Evolutionary conservation across 2,797 vertebrate species (phyloP), one percentile per base, ranked within the genome.

Genomic region (Dipus sagitta): DNA sequence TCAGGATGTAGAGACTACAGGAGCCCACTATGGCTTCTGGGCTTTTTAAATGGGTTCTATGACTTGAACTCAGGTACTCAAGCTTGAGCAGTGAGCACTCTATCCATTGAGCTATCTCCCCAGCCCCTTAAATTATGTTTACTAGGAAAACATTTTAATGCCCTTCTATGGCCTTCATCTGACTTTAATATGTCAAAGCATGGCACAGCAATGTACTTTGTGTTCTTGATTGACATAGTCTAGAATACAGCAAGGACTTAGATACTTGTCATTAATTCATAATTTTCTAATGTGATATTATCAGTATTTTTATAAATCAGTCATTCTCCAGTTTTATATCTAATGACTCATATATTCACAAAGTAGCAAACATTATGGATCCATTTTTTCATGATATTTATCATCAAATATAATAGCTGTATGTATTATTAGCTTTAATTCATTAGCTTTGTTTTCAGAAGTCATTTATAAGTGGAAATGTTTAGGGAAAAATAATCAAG

Each of bases 301-400:
- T 34, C 26, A 58, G 26, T 68, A 86, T 86, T 89, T 94, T 93
- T 38, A 86, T 79, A 90, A 88, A 75, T 11, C 38, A 17, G 14
- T 32, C 42, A 81, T 88, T 92, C 32, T 88, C 38, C 5, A 72
- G 21, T 1, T 91, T 26, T 76, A 87, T 54, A 72, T 20, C 23
- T 30, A 70, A 71, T 92, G 64, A 17, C 28, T 86, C 15, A 75
- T 24, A 15, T 1, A 23, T 15, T 88, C 24, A 58, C 24, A 80
- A 84, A 76, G 12, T 14, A 81, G 9, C 20, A 78, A 67, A 74
- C 10, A 38, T 80, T 21, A 30, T 26, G 42, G 71, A 65, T 32
- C 32, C 42, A 70, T n/a, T 64, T 94, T 77, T 89, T 76, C 34
- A 24, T 23, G 88, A 88, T 65, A 14, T 47, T 90, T 72, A 86